Base-by-base conservation (phyloP, 2,888 invertebrate species). In the Acrobasis repandana region DNA sequence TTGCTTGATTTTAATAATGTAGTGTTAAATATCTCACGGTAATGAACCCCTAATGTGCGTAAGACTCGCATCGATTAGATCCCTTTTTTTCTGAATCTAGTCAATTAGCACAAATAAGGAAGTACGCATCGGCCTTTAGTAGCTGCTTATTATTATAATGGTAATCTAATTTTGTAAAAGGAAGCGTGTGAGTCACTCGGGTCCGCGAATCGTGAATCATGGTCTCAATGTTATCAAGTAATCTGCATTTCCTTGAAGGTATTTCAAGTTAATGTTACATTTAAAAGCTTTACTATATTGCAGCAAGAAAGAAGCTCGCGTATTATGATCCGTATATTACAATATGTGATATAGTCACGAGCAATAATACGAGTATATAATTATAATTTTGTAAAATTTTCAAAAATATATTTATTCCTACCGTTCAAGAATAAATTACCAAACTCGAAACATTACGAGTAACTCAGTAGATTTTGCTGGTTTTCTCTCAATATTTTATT, bases 131-230 rank as follows among this genome's bases (percentile, higher is more conserved):
- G 52, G 34, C 52, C 36, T 52, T 34, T 34, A 51, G 28, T 9
- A 36, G 43, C 54, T 2, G 18, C n/a, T 34, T 8, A 46, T 56
- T 43, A 43, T 56, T 28, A 38, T 34, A 56, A 56, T 38, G 20
- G n/a, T 18, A 54, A 54, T 56, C 56, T 46, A 43, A 56, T 46
- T 56, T 20, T n/a, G n/a, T 43, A 56, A 56, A 56, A 56, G 56
- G 56, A 56, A 56, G 56, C 43, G 9, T 46, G 15, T 56, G 46
- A 46, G 14, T 56, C 43, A 56, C 20, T 46, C n/a, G 20, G n/a
- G 43, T 46, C 46, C 56, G 56, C 20, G 43, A 56, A 28, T 56
- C 34, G 43, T 56, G 56, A n/a, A 43, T 43, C 46, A 28, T 28
- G 50, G 28, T 28, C 50, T 28, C 8, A 14, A 18, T 14, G 14